Evolutionary conservation across 2,113 vertebrate species (phyloP), one percentile per base, ranked within the genome.

Genomic region (Scortum barcoo): DNA sequence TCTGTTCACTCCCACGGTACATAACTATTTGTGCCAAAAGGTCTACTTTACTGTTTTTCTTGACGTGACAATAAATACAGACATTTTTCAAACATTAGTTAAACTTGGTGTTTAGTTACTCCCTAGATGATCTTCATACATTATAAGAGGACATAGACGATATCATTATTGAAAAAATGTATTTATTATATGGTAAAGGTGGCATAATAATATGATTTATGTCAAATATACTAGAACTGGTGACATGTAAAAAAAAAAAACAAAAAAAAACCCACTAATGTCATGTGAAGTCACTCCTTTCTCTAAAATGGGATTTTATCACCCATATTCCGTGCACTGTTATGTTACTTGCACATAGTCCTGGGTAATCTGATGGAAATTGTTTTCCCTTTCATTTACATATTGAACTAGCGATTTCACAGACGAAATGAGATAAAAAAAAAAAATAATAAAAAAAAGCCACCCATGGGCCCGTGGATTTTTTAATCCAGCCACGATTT

Each of bases 401-500:
- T 48, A 22, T 28, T 24, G 26, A 7, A 16, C 13, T 11, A n/a
- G n/a, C 1, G 4, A 22, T 5, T 40, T n/a, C 3, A 16, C 16
- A 5, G 10, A 61, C 5, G 28, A 20, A 76, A 20, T 22, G 3
- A 1, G 12, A 20, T 22, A 22, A 17, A 66, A 9, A 17, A 38
- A 19, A 20, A 22, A 22, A 17, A 66, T 14, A 17, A 38, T 26
- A 40, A 48, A 17, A 42, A 44, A 44, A 13, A 44, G 7, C 69
- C 33, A n/a, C 3, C 0, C 13, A 26, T 19, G 2, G 20, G 28
- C 6, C n/a, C 8, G 13, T 20, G 17, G 16, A 17, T 13, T 28
- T 86, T 20, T 60, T 30, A 66, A 44, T 63, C 2, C 26, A 38
- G 57, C 46, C 57, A 26, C 20, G 42, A 57, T 54, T 66, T 68